phyloP scores from a whole-genome alignment of 2,113 vertebrate genomes.

The Isurus oxyrinchus region DNA sequence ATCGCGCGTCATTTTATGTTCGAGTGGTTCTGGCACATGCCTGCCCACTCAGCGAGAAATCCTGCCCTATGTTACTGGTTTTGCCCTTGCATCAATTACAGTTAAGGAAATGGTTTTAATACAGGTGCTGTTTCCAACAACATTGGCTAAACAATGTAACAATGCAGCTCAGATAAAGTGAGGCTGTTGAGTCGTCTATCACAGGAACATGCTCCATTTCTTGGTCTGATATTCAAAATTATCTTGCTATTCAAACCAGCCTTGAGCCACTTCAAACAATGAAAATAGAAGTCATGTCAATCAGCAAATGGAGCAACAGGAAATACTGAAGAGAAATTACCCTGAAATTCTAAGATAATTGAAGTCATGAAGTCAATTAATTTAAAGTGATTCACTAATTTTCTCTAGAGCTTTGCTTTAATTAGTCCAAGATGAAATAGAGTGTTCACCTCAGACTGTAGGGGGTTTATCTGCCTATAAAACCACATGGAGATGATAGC shows the following conservation, averaged over 20 bases:
- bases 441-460: background rate
- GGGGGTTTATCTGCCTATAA: background rate
- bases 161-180: background rate
- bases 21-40: too few species aligned
- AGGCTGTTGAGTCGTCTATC: background rate
- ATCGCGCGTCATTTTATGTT: too few species aligned
- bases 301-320: background rate
- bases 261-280: background rate
- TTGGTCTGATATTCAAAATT: background rate
- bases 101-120: background rate
- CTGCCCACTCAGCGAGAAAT: too few species aligned
- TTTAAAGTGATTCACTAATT: background rate
- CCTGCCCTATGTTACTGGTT: background rate
- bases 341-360: background rate
- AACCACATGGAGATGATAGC: background rate
- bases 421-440: background rate
- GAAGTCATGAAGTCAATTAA: background rate
- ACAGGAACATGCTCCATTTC: background rate
- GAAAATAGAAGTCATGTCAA: background rate
- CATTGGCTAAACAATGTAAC: background rate
- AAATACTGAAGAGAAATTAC: background rate
- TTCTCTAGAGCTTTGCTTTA: background rate
- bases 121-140: background rate
- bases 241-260: background rate
- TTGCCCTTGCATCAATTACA: background rate